These are phyloP conservation scores for Acholoe squamosa DNA, from an alignment of 2,888 invertebrate species.

Conservation along the genomic window DNA sequence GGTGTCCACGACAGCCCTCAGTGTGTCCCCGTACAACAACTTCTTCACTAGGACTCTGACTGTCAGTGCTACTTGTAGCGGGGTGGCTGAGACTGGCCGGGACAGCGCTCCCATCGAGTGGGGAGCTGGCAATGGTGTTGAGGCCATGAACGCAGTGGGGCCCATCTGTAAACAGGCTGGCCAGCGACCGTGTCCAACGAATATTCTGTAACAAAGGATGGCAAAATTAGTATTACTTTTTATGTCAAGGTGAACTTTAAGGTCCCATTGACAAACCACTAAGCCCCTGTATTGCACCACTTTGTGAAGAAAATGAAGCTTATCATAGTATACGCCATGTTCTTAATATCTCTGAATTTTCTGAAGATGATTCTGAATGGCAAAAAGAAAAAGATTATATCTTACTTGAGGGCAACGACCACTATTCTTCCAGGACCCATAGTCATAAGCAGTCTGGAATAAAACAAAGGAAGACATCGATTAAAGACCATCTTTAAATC, in stretches of 20 bases:
- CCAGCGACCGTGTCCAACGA: slow-evolving; percentile 45
- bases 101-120: slow-evolving; percentile 75
- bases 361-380: no score
- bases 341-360: no score
- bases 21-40: background rate
- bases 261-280: no score
- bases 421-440: background rate
- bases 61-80: background rate
- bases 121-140: slow-evolving; percentile 80
- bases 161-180: slow-evolving; percentile 64
- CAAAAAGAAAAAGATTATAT: background rate
- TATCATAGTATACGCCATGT: no score
- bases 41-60: background rate
- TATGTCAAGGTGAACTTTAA: no score
- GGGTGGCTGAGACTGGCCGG: slow-evolving; percentile 11
- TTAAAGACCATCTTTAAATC: no score
- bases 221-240: background rate
- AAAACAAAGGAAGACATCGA: background rate
- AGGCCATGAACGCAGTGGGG: slow-evolving; percentile 69
- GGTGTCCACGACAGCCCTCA: background rate
- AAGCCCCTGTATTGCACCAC: no score
- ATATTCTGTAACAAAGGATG: slow-evolving; percentile 54
- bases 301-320: no score
- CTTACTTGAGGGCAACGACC: slow-evolving; percentile 35
- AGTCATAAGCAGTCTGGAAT: slow-evolving; percentile 48